Evolutionary conservation across 1,140 invertebrate genomes (phyloP), one percentile per base, ranked within the genome.

Genomic region (Saccostrea glomerata): DNA sequence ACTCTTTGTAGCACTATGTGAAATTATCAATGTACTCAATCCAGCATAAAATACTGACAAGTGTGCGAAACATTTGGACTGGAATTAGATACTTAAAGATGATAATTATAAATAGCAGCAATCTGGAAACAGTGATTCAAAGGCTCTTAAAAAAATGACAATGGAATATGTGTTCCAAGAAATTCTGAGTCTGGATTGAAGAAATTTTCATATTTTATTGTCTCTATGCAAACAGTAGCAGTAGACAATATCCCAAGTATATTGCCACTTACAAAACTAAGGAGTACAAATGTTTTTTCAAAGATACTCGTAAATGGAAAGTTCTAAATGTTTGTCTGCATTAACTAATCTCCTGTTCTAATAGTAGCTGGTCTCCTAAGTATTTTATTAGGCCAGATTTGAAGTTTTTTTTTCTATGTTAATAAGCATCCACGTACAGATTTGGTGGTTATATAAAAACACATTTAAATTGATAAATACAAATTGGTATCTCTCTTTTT

Each of bases 11-110:
- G 87, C 87, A 40, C 90, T 89, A 30, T 7, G 17, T 25, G 66
- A 89, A 60, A 73, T 91, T 15, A 88, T 87, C 66, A 55, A 85
- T 40, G 20, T 73, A 30, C 88, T 91, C 15, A 87, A 86, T 73
- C 2, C 63, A 20, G 36, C 89, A 7, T 55, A 90, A 15, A 87
- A 87, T 84, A 25, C n/a, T 30, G 83, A 87, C 63, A 77, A 13
- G 6, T 66, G 25, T 54, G 58, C 70, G 9, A 84, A 84, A n/a
- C 89, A 88, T 87, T 87, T 87, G 23, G 89, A 89, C n/a, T 77
- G 89, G 23, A 77, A 88, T 47, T 86, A 36, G 30, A 36, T 36
- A 36, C 30, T 36, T 36, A 36, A 36, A 1, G 30, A 36, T 36
- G 0, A 36, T 36, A 36, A 36, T 36, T 0, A 36, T n/a, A n/a